These are phyloP conservation scores for Cheilinus undulatus DNA, from an alignment of 2,113 vertebrate genomes.

Conservation along the genomic window DNA sequence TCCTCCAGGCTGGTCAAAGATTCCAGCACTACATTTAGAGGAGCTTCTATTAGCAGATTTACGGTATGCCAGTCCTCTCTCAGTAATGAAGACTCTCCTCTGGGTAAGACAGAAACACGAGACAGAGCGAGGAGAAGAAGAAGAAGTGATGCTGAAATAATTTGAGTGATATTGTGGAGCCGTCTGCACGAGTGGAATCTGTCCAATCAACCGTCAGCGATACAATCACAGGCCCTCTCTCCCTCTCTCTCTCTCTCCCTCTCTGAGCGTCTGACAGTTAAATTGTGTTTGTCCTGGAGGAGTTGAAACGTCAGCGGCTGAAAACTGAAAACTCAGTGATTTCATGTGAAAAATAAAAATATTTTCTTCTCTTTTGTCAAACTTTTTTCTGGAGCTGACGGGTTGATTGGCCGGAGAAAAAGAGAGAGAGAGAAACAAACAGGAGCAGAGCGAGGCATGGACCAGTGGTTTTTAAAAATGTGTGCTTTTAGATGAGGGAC, in stretches of 20 bases:
- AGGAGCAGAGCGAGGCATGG: neutral
- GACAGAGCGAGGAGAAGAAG: slow-evolving; percentile 45
- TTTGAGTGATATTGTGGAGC: slow-evolving; percentile 74
- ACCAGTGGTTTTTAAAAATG: neutral
- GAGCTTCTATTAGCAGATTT: no score
- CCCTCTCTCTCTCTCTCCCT: slow-evolving; percentile 56
- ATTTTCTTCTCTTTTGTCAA: slow-evolving; percentile 53
- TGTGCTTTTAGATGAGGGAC: neutral
- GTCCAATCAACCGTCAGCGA: slow-evolving; percentile 76
- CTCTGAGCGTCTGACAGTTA: slow-evolving; percentile 79
- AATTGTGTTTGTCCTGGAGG: slow-evolving; percentile 84
- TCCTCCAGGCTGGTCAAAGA: no score
- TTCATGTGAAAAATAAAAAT: slow-evolving; percentile 42
- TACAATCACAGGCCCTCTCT: slow-evolving; percentile 41
- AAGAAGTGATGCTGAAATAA: slow-evolving; percentile 78
- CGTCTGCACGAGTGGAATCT: slow-evolving; percentile 77
- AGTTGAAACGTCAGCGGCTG: neutral
- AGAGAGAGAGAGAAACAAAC: slow-evolving; percentile 47
- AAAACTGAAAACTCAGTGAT: slow-evolving; percentile 55
- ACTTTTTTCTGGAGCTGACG: slow-evolving; percentile 63
- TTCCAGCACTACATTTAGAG: no score
- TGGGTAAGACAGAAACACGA: slow-evolving; percentile 42
- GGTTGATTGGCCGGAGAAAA: slow-evolving; percentile 55
- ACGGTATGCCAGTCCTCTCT: no score
- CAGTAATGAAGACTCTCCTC: no score